Conservation (phyloP, 2,113 vertebrate species). For the Toxotes jaculatrix region DNA sequence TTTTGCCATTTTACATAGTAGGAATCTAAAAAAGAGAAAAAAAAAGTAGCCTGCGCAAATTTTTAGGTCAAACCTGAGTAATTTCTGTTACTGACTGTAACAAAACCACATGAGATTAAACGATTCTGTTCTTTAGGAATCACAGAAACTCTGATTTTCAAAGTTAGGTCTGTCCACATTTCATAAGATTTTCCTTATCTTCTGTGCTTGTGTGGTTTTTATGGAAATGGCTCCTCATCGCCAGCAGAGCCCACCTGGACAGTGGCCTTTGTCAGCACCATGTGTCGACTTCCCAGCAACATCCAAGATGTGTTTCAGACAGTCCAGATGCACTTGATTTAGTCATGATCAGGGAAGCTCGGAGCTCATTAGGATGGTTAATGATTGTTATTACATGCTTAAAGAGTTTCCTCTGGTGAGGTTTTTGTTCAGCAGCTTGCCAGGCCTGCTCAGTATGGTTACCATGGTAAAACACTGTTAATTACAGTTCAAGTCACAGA, state of each 20-base stretch:
- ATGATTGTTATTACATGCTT: slow-evolving; percentile 74
- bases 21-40: neutral
- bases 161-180: slow-evolving; percentile 10
- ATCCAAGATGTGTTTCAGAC: slow-evolving; percentile 47
- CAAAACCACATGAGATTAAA: neutral
- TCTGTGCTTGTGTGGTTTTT: slow-evolving; percentile 39
- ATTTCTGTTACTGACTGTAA: neutral
- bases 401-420: slow-evolving; percentile 60
- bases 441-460: slow-evolving; percentile 67
- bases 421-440: slow-evolving; percentile 57
- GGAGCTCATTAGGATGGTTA: slow-evolving; percentile 54
- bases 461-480: slow-evolving; percentile 72
- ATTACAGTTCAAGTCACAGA: slow-evolving; percentile 67
- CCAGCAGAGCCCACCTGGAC: slow-evolving; percentile 45
- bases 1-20: neutral
- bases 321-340: slow-evolving; percentile 67
- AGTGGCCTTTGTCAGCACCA: slow-evolving; percentile 45
- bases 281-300: slow-evolving; percentile 51
- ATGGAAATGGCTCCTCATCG: slow-evolving; percentile 30
- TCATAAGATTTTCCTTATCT: slow-evolving; percentile 11
- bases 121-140: neutral
- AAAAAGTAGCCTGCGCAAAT: neutral
- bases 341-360: slow-evolving; percentile 60
- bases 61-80: neutral
- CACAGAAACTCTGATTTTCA: neutral